Evolutionary conservation across 2,797 vertebrate genomes (phyloP), one percentile per base, ranked within the genome.

Genomic region (Oreochromis mossambicus): DNA sequence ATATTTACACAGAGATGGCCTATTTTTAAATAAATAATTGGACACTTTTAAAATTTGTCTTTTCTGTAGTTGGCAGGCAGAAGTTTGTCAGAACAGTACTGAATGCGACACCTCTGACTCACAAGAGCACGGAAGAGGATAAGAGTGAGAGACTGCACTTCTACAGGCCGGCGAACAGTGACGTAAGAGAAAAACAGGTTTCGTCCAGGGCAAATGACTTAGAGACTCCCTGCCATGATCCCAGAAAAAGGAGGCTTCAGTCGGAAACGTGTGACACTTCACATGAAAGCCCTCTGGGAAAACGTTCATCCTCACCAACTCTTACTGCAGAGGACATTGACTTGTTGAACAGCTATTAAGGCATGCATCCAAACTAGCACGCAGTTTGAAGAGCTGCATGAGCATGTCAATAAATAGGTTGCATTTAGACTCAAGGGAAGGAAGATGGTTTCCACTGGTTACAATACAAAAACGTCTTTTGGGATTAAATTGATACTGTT

Each of bases 331-430:
- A 97, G 84, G 98, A 99, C 92, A 94, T 97, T 88, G 96, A 98
- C 88, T 93, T 99, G 91, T 91, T 99, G 90, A 97, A 98, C 92
- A 97, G 95, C 89, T 99, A 99, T 87, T 99, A 95, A 98, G n/a
- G 48, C 8, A 7, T 77, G 10, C 3, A 9, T 21, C 29, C 29
- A 73, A 52, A 70, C 68, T 77, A 80, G 17, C 9, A n/a, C 8
- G 9, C 13, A 51, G 12, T 17, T 26, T 38, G 26, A 63, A 63
- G 12, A 85, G 43, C 41, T 51, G 73, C 21, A 29, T 0, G 1
- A 79, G n/a, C 34, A 7, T 46, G 34, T 46, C 1, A 1, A 14
- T 51, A 12, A 56, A 50, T 15, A 51, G 4, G 55, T 24, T 21
- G 58, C 6, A 36, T 50, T 56, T 13, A 29, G n/a, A 13, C 14